These are phyloP conservation scores for Sphaerophoria taeniata DNA, from an alignment of 2,888 invertebrate genomes.

Conservation along the genomic window DNA sequence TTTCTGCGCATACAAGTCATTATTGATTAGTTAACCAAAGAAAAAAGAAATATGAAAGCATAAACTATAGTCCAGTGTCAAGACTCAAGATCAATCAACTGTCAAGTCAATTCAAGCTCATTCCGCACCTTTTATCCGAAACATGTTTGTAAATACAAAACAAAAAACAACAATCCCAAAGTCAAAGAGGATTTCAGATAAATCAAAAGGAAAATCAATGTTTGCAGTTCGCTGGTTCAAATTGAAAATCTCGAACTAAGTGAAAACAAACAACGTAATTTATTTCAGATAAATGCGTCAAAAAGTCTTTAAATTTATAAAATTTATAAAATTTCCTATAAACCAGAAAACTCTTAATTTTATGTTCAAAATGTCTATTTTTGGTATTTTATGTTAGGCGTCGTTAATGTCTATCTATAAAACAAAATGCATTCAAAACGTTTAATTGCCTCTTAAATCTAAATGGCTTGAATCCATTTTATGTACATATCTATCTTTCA, in stretches of 20 bases:
- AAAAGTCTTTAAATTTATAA: no score
- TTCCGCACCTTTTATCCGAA: slow-evolving; percentile 14
- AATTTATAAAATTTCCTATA: no score
- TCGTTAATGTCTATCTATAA: background rate
- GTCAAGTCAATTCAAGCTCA: slow-evolving; percentile 2
- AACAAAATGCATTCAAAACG: slow-evolving; percentile 16
- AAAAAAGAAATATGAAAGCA: slow-evolving; percentile 1
- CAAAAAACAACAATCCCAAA: background rate
- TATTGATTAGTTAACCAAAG: background rate
- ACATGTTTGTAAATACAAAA: slow-evolving; percentile 21
- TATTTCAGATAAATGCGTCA: background rate
- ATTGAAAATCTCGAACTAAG: background rate
- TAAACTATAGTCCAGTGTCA: background rate
- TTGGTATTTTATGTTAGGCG: background rate
- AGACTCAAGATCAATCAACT: slow-evolving; percentile 14
- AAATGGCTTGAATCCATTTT: background rate
- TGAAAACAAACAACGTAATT: background rate
- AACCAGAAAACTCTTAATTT: background rate
- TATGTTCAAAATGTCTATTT: background rate
- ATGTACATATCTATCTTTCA: background rate
- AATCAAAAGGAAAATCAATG: background rate
- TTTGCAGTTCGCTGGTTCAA: background rate
- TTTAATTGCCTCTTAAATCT: background rate
- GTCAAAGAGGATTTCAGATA: background rate
- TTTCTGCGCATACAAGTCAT: background rate